phyloP scores from a whole-genome alignment of 2,113 vertebrate genomes.

The Callipepla californica region DNA sequence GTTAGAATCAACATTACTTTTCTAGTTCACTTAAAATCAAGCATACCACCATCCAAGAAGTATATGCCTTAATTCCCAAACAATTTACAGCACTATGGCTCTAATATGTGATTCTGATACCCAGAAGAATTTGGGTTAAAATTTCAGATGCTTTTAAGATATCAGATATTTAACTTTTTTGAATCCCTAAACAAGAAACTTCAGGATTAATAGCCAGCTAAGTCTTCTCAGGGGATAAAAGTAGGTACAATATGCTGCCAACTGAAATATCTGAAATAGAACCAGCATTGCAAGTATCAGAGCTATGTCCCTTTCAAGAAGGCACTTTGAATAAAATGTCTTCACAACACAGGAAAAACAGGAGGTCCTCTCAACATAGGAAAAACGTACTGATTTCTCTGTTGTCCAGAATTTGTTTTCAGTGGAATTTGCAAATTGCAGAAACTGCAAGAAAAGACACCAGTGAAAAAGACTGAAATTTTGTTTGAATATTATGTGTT shows the following conservation, averaged over 20 bases:
- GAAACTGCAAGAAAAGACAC: background rate
- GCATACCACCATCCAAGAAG: slow-evolving; percentile 53
- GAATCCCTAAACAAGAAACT: background rate
- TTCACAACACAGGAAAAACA: background rate
- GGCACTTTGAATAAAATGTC: background rate
- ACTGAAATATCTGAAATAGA: slow-evolving; percentile 45
- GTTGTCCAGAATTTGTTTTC: background rate
- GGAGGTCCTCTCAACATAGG: rapidly evolving
- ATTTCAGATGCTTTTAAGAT: background rate
- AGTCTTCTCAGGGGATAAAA: slow-evolving; percentile 12
- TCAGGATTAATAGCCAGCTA: background rate
- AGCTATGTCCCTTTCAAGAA: background rate
- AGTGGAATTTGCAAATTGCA: background rate
- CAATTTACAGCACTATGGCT: slow-evolving; percentile 19
- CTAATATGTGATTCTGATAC: background rate
- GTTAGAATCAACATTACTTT: slow-evolving; percentile 79
- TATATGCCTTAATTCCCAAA: slow-evolving; percentile 64
- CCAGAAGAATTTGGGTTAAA: slow-evolving; percentile 7
- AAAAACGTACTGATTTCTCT: background rate
- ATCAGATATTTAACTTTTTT: background rate
- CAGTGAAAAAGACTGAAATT: background rate
- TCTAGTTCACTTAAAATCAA: slow-evolving; percentile 75
- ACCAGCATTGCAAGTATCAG: background rate
- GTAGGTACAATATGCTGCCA: background rate
- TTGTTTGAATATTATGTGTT: background rate